phyloP scores from a whole-genome alignment of 1,140 invertebrate genomes.

The Lethrus apterus region DNA sequence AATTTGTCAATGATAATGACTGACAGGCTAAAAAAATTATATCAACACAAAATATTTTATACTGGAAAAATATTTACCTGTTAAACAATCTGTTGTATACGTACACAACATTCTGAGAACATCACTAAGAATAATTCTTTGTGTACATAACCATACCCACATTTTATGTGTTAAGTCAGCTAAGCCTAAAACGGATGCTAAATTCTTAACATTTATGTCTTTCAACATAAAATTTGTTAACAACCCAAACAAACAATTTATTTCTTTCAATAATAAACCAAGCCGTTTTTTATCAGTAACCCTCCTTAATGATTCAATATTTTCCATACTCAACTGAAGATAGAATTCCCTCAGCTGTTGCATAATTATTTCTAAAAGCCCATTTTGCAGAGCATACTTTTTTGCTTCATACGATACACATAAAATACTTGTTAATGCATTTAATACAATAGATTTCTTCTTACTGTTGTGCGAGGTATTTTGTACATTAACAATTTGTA shows the following conservation, averaged over 20 bases:
- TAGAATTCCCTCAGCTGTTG: constrained; percentile 43
- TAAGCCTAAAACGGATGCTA: constrained; percentile 40
- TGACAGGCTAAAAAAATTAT: constrained; percentile 41
- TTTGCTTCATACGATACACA: constrained; percentile 44
- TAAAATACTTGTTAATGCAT: constrained; percentile 43
- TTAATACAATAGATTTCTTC: constrained; percentile 40
- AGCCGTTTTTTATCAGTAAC: constrained; percentile 40
- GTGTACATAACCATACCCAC: constrained; percentile 47
- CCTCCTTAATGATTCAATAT: constrained; percentile 41
- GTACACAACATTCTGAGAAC: constrained; percentile 48
- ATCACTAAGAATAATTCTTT: constrained; percentile 38
- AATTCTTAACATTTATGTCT: constrained; percentile 38
- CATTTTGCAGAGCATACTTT: constrained; percentile 37
- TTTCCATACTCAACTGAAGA: constrained; percentile 45
- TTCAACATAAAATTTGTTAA: constrained; percentile 47
- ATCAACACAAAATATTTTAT: neutral
- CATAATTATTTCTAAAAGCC: constrained; percentile 39
- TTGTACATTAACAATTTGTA: constrained; percentile 42
- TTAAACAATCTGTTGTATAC: constrained; percentile 45
- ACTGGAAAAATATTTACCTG: constrained; percentile 36
- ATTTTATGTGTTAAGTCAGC: constrained; percentile 49
- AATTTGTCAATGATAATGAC: constrained; percentile 46
- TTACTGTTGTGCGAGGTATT: constrained; percentile 31
- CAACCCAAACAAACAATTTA: constrained; percentile 42
- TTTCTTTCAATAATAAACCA: constrained; percentile 43